Percentiles rank a stretch among this genome's conserved stretches.
Evolutionary conservation across 2,888 invertebrate genomes (phyloP).

Genomic region (Cremastobaeus sp.): DNA sequence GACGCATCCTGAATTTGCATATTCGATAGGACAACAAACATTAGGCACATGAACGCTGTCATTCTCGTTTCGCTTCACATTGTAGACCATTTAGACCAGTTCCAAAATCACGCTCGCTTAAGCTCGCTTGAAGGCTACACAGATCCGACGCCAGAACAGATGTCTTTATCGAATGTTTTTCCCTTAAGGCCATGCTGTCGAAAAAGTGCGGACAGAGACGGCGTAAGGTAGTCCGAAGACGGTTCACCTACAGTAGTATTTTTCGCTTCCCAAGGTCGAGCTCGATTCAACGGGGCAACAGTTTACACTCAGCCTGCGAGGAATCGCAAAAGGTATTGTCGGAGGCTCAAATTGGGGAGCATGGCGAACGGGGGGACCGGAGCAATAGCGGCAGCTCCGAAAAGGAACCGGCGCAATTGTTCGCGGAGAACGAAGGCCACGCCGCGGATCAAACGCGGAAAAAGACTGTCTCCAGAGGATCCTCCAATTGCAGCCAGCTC

Average conservation of each 20-base stretch:
- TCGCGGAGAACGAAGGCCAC: slow-evolving; percentile 22
- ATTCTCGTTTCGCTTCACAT: no score
- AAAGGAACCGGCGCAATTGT: slow-evolving; percentile 23
- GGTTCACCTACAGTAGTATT: slow-evolving; percentile 74
- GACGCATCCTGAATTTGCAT: no score
- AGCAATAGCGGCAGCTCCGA: slow-evolving; percentile 33
- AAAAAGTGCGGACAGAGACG: slow-evolving; percentile 75
- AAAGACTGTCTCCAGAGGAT: slow-evolving; percentile 66
- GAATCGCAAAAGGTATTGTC: slow-evolving; percentile 66
- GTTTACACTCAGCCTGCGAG: slow-evolving; percentile 69
- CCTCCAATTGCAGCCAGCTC: slow-evolving; percentile 72
- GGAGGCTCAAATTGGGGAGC: slow-evolving; percentile 17
- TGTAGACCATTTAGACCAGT: no score
- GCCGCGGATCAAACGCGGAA: slow-evolving; percentile 37
- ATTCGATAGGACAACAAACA: no score
- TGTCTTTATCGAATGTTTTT: no score
- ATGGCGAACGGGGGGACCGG: not conserved
- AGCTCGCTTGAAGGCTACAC: no score
- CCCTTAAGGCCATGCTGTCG: slow-evolving; percentile 76
- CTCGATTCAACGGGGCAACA: slow-evolving; percentile 62
- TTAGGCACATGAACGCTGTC: no score
- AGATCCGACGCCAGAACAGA: no score
- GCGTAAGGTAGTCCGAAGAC: slow-evolving; percentile 64
- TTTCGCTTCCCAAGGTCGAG: slow-evolving; percentile 67
- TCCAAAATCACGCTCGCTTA: no score